Evolutionary conservation across 2,113 vertebrate species (phyloP), one percentile per base, ranked within the genome.

Genomic region (Polypterus senegalus): DNA sequence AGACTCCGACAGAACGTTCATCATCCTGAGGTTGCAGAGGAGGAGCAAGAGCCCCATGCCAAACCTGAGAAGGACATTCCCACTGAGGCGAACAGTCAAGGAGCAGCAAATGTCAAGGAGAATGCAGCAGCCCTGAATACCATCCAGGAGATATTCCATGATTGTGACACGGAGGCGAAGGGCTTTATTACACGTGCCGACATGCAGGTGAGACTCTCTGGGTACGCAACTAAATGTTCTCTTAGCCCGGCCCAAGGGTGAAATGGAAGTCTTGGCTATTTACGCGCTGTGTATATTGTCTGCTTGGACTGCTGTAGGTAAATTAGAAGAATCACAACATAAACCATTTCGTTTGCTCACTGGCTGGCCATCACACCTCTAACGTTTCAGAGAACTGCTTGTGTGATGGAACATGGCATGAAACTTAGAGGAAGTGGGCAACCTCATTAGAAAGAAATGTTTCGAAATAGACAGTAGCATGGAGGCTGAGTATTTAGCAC

Each of bases 181-280:
- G 78, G 76, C 2, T 77, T 76, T 0, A 45, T 88, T 66, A 81
- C 74, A 5, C 68, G 66, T 1, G 70, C 69, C 0, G 83, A 84
- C 47, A 3, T 86, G 66, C 69, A 69, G 81, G 88, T 90, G 65
- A n/a, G 7, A 6, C 60, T 52, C 6, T 9, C 49, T 45, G 56
- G 56, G 56, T 11, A 2, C 54, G 5, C 6, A 10, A 27, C 5
- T 5, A 10, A 55, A 27, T 27, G 27, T 27, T 27, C 27, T 27
- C 27, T 27, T 27, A 27, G 27, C 27, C 27, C 27, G 27, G 27
- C 1, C 27, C 27, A 27, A 27, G 27, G 27, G 27, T 27, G 27
- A 27, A 27, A 27, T 27, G 27, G 27, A 27, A 27, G 27, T 27
- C 27, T 27, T 27, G 27, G 27, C 27, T 27, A 27, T 27, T 27